Evolutionary conservation across 2,888 invertebrate genomes (phyloP).

Genomic region (Phlogophora meticulosa): DNA sequence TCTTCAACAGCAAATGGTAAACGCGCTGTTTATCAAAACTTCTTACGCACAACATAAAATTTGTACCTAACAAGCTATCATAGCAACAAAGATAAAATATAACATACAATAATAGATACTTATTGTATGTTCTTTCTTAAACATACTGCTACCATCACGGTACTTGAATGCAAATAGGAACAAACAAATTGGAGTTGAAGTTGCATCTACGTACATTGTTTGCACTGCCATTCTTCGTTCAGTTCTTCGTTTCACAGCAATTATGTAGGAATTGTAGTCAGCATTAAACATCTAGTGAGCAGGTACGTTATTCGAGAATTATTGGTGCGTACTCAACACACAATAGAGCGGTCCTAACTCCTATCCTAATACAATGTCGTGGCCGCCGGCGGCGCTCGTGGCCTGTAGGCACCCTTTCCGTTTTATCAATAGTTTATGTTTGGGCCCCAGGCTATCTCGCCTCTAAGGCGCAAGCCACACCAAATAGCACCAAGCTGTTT

Average conservation of each 20-base stretch:
- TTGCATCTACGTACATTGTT: constrained; percentile 6
- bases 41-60: background rate
- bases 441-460: constrained; percentile 67
- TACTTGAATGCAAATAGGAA: constrained; percentile 1
- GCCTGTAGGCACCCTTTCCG: constrained; percentile 73
- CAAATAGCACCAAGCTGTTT: constrained; percentile 45
- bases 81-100: background rate
- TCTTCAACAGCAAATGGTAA: too few relatives aligned
- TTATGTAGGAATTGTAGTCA: constrained; percentile 11
- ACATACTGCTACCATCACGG: background rate
- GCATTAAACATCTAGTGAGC: constrained; percentile 34
- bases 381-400: constrained; percentile 62
- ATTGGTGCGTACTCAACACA: constrained; percentile 61
- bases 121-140: background rate
- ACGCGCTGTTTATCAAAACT: background rate
- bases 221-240: background rate
- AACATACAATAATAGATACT: background rate
- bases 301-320: constrained; percentile 53
- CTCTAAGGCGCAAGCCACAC: constrained; percentile 54
- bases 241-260: constrained; percentile 9
- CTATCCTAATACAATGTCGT: constrained; percentile 65
- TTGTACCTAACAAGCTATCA: background rate
- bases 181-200: constrained; percentile 6
- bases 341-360: constrained; percentile 62
- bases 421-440: constrained; percentile 84